Base-by-base conservation (phyloP, 92 coral and sea anemone species). In the Actinostola sp. region DNA sequence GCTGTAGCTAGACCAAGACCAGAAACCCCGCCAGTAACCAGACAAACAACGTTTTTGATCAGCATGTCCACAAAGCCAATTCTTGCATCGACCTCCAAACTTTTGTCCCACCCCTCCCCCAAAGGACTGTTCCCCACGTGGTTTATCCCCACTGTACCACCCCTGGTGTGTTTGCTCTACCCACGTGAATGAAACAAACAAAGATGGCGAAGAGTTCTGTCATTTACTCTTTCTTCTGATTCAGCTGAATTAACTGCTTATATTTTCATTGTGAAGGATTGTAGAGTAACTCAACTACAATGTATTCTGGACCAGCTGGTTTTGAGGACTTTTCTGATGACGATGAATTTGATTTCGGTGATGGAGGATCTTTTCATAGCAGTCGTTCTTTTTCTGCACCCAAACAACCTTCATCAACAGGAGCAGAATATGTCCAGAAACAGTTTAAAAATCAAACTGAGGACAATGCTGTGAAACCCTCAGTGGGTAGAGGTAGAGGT, bases 281-380 rank as follows among this genome's bases (percentile, higher is more conserved):
- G 45, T 20, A 32, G 34, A 31, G 19, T 2, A 4, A 16, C 20
- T 33, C 6, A 19, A 3, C 8, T 2, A 48, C 73, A 69, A 94
- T 94, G 98, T 83, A 77, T 60, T 92, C 64, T 56, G 76, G 75
- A 8, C 98, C 98, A 13, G 98, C 98, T 1, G 98, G 98, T 53
- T 80, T 71, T 44, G 98, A 94, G 71, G 92, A 92, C 28, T 87
- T 77, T 48, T 94, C 97, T 8, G 97, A 88, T 34, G 97, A 91
- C 44, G 98, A 94, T 34, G 92, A 88, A 0, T 33, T 80, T 54
- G 82, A 68, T 30, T 61, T 61, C 53, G 64, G 70, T 27, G 76
- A 33, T 34, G 42, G 68, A 27, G 41, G 36, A n/a, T 23, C 17
- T 45, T 27, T 73, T 45, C 60, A 45, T 19, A 31, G 28, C 39